These are phyloP conservation scores for Cyanistes caeruleus DNA, from an alignment of 2,113 vertebrate genomes.

Conservation along the genomic window DNA sequence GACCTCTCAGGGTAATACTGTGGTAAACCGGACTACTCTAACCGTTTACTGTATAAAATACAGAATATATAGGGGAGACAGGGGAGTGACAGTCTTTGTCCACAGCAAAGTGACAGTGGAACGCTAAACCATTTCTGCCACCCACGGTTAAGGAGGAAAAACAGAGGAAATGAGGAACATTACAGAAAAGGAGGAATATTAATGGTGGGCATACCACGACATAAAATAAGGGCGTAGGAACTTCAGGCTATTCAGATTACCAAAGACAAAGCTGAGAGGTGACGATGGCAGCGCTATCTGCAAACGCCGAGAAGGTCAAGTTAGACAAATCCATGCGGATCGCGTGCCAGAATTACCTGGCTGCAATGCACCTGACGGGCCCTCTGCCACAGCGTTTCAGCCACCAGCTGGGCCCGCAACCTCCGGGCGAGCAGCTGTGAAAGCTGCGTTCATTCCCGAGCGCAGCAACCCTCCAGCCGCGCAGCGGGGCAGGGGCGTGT, in stretches of 20 bases:
- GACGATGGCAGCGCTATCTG: background rate
- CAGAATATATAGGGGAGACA: background rate
- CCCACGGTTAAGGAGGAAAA: background rate
- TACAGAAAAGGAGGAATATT: background rate
- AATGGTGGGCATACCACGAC: background rate
- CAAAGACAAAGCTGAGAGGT: background rate
- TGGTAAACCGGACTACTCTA: background rate
- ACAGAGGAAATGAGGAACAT: background rate
- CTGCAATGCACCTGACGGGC: background rate
- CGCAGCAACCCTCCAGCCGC: rapidly evolving
- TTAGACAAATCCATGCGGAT: rapidly evolving
- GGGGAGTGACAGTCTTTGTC: background rate
- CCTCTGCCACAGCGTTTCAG: background rate
- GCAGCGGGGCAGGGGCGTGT: background rate
- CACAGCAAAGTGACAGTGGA: background rate
- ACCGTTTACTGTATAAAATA: background rate
- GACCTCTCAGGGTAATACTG: background rate
- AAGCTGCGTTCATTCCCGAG: rapidly evolving
- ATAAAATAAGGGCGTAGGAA: background rate
- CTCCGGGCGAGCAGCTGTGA: background rate
- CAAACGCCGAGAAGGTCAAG: background rate
- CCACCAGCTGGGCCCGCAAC: rapidly evolving
- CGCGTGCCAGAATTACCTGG: background rate
- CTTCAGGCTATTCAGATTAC: background rate
- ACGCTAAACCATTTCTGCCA: background rate